Evolutionary conservation across 2,888 invertebrate species (phyloP), one percentile per base, ranked within the genome.

Genomic region (Dyspetes luteomarginatus): DNA sequence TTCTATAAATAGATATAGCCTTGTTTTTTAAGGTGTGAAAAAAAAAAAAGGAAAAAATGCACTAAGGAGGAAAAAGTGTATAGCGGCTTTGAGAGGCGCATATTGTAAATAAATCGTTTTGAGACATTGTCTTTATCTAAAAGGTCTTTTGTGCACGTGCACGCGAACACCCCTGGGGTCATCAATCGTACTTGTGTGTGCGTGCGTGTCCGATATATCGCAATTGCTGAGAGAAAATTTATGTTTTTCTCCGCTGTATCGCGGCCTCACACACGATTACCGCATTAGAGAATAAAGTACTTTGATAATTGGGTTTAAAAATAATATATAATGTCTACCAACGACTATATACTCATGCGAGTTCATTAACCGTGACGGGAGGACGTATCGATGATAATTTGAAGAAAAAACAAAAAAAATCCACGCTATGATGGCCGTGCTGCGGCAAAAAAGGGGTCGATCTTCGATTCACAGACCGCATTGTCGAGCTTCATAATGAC

Each of bases 91-190:
- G 58, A 43, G 12, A 71, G 19, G 28, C 67, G 50, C 19, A 36
- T 68, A 77, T 77, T 81, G 77, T 81, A 81, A 81, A 81, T 81
- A 81, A 81, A 81, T 77, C 56, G 64, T 68, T 48, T 64, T 50
- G n/a, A 50, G 64, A 73, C 43, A 68, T 73, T 64, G 55, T 68
- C n/a, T 36, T 17, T 17, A 55, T 36, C n/a, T 28, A 69, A 50
- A 58, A 60, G 41, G 43, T 4, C 12, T 36, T 28, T 43, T 4
- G 50, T 26, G 12, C 62, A 26, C 62, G 60, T 56, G 64, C 28
- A 52, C 56, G 50, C 67, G 50, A 41, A 50, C 45, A 12, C 48
- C 65, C 48, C 36, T 45, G 74, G 65, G 45, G 45, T 74, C 65
- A 65, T 65, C 45, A 65, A 65, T 65, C 56, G 28, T 15, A n/a